Evolutionary conservation across 2,113 vertebrate genomes (phyloP), one percentile per base, ranked within the genome.

Genomic region (Atractosteus spatula): DNA sequence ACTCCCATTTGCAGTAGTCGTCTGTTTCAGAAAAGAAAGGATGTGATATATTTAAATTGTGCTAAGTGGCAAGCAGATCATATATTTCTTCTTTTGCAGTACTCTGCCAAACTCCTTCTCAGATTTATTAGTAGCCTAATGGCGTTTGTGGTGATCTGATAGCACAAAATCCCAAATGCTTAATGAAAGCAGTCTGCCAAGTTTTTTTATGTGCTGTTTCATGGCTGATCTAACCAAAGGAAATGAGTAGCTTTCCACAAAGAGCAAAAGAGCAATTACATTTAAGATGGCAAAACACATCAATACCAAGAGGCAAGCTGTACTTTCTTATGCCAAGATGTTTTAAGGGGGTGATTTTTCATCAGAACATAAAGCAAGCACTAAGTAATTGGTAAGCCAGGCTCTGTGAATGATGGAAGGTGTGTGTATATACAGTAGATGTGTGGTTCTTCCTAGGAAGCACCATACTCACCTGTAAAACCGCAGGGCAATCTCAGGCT

Each of bases 1-100:
- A 99, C 94, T 29, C 97, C 97, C 96, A 99, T 98, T 89, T 99
- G 96, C 75, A 98, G 90, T 55, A 99, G 91, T 12, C 96, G 96
- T 74, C 97, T 99, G 78, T 74, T 70, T 70, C 12, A 69, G 29
- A 42, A 8, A 63, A n/a, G 13, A 67, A 3, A n/a, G 42, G 55
- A 43, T 13, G 66, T 55, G 56, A 14, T 13, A 42, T 29, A 12
- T 55, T 72, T 57, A n/a, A 3, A 67, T 0, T 55, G 41, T 66
- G 54, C n/a, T 5, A 62, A 4, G 29, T 42, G 71, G n/a, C 79
- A 59, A 47, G 42, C 1, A 57, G 43, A 43, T 3, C 42, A 62
- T 29, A 42, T 69, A 69, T 57, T 57, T 69, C 55, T 69, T 57
- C 4, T 16, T 69, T 69, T 57, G 43, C 11, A 10, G 68, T 11